Evolutionary conservation across 2,888 invertebrate species (phyloP), one percentile per base, ranked within the genome.

Genomic region (Trissolcus japonicus): DNA sequence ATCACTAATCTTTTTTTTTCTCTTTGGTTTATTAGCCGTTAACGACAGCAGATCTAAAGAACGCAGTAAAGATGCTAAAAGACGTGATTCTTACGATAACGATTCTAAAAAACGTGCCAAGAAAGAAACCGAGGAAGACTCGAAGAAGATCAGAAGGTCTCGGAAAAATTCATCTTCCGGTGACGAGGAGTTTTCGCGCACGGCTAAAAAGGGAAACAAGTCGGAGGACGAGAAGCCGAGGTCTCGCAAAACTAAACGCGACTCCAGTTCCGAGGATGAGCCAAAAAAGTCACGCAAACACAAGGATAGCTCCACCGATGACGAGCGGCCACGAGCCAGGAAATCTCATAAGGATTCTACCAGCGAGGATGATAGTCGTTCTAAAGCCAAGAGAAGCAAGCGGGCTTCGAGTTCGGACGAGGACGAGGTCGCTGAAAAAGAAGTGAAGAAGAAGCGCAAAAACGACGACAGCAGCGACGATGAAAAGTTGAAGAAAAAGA

Each of bases 401-500:
- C 83, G 86, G 1, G 86, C 86, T 40, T 85, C 86, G 0, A 86
- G 88, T 46, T 92, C 93, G 0, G 93, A 93, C 13, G 93, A 92
- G 0, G 93, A 93, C 25, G 93, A 93, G 0, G 92, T 92, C 51
- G 92, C 92, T 0, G 80, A 73, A 57, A 93, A 93, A 46, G 93
- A 92, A 79, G 93, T 93, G 78, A 90, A 91, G 76, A 92, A 91
- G 69, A 92, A 92, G 76, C 93, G 93, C 81, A 92, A 92, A 17
- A 94, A 91, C 84, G 92, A 91, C n/a, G 91, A 91, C 51, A 92
- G 92, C 78, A 90, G 90, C 4, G 92, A 92, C 21, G 92, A 92
- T 46, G 91, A 92, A 78, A 90, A 91, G 63, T 91, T 91, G 48
- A 90, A 90, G 79, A 91, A 90, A 83, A 90, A 90, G 80, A 88